Evolutionary conservation across 2,113 vertebrate species (phyloP).

Genomic region (Chlorocebus sabaeus): DNA sequence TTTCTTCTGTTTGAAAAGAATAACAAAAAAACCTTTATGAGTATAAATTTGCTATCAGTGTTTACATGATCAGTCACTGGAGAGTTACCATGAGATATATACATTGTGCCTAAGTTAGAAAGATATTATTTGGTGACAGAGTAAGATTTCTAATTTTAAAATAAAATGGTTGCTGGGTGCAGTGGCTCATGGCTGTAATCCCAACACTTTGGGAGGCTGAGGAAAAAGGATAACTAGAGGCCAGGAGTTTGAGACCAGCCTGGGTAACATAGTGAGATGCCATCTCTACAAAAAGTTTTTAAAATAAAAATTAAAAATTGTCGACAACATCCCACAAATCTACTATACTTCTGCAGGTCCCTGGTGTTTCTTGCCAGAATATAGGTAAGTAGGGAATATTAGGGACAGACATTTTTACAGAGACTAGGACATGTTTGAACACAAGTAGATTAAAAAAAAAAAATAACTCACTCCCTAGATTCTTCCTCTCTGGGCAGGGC

Average conservation of each 20-base stretch:
- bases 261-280: too few species aligned
- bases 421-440: neutral
- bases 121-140: slow-evolving; percentile 30
- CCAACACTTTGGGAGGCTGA: too few species aligned
- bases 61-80: slow-evolving; percentile 44
- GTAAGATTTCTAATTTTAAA: neutral
- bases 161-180: neutral
- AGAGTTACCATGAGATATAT: neutral
- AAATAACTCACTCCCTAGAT: too few species aligned
- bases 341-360: neutral
- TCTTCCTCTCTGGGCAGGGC: too few species aligned
- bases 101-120: neutral
- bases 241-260: too few species aligned
- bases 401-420: neutral
- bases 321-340: neutral
- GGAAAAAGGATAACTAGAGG: too few species aligned
- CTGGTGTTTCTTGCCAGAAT: slow-evolving; percentile 15
- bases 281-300: too few species aligned
- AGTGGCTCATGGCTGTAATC: too few species aligned
- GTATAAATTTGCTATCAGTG: slow-evolving; percentile 29
- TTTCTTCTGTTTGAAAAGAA: neutral
- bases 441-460: neutral
- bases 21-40: slow-evolving; percentile 13
- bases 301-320: neutral
- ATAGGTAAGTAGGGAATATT: neutral